Evolutionary conservation across 2,113 vertebrate genomes (phyloP), one percentile per base, ranked within the genome.

Genomic region (Rhinopomastus cyanomelas): DNA sequence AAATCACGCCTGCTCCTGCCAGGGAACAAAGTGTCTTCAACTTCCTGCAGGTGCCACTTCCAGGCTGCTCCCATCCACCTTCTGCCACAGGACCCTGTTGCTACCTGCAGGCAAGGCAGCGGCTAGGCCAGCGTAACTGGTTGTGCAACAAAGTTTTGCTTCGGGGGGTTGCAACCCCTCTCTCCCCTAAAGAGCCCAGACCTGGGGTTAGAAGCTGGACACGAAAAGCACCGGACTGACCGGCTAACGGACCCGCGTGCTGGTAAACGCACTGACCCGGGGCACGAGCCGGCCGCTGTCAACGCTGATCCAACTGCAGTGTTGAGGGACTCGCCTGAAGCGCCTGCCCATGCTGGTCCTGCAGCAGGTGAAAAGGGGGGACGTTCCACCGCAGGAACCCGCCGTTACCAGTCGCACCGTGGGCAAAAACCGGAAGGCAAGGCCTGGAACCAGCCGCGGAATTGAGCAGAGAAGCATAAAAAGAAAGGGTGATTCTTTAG

Each of bases 401-500:
- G n/a, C 48, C 42, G 55, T 61, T 34, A n/a, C 7, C 26, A 30
- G 5, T 9, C 32, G 7, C 14, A 27, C 7, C 4, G 23, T 30
- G 15, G 16, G 26, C 21, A 71, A 82, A 60, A 5, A 16, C 37
- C 26, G 46, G 12, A 59, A 37, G 19, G 21, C 77, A 60, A 71
- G 44, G 22, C 23, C 21, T 0, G 15, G 32, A 65, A n/a, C 26
- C 39, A 68, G 79, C 37, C 82, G 12, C 91, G 78, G 32, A 78
- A 85, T 86, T 46, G 94, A 93, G 52, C 53, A 95, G 65, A 71
- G 64, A 96, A 96, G 95, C 78, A 42, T 85, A 86, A 72, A 90
- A 89, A 86, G 93, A 92, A 95, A 77, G 88, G 18, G 85, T 91
- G 68, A 78, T 91, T 97, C 52, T 84, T 96, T 97, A 97, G 98